Percentiles rank a stretch among this genome's conserved stretches.
Conservation (phyloP, 2,113 vertebrate genomes). For the Mixornis gularis region DNA sequence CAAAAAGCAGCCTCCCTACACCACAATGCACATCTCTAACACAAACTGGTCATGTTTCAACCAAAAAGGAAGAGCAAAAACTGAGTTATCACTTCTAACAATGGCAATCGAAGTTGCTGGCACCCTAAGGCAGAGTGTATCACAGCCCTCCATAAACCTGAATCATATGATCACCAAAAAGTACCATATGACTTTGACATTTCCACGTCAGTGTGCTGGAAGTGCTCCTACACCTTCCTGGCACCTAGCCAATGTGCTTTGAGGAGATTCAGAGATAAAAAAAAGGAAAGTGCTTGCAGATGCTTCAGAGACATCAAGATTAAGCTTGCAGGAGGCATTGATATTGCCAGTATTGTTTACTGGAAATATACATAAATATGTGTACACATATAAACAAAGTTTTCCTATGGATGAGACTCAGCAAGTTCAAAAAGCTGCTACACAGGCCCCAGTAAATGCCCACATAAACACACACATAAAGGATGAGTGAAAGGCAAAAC, state of each 20-base stretch:
- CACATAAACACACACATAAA: neutral
- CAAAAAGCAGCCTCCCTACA: neutral
- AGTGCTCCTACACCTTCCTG: neutral
- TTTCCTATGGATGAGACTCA: neutral
- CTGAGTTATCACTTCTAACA: neutral
- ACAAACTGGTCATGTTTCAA: neutral
- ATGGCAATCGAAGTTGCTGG: neutral
- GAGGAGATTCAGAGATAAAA: neutral
- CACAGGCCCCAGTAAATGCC: neutral
- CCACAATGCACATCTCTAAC: neutral
- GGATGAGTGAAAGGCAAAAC: neutral
- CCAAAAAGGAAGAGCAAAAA: neutral
- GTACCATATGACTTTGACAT: neutral
- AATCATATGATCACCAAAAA: neutral
- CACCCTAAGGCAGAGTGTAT: neutral
- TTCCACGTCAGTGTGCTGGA: neutral
- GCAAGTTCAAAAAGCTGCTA: neutral
- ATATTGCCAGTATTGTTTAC: neutral
- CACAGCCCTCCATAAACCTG: neutral
- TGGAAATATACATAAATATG: neutral
- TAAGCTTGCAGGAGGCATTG: neutral
- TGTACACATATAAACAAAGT: neutral
- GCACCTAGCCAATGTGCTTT: accelerated
- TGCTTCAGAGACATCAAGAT: neutral
- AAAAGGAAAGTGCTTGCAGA: neutral